Conservation (phyloP, 2,113 vertebrate genomes). For the Lepisosteus osseus region DNA sequence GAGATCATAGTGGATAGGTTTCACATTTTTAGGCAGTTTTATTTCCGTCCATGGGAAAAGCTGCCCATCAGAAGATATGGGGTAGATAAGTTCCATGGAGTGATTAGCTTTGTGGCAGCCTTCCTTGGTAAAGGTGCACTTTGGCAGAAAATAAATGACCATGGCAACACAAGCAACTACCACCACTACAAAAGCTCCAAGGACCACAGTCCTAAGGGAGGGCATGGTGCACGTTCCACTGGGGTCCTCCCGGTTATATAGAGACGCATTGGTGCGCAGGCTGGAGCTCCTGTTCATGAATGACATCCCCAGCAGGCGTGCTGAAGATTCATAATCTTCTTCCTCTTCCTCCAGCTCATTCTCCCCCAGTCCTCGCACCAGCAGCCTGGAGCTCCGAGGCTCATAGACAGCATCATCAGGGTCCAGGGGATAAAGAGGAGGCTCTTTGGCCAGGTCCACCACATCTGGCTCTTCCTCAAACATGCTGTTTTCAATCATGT, state of each 20-base stretch:
- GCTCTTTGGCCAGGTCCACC: constrained; percentile 91
- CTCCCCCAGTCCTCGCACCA: constrained; percentile 90
- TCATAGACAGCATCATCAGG: constrained; percentile 88
- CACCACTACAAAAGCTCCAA: constrained; percentile 75
- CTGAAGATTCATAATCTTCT: constrained; percentile 92
- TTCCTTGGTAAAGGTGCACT: constrained; percentile 89
- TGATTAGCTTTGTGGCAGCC: constrained; percentile 77
- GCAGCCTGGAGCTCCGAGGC: constrained; percentile 84
- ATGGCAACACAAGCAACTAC: constrained; percentile 74
- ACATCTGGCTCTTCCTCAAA: constrained; percentile 97
- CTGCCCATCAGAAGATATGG: constrained; percentile 72
- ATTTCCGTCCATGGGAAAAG: constrained; percentile 83
- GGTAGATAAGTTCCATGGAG: constrained; percentile 66
- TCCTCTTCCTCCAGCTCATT: constrained; percentile 93
- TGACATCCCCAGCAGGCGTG: constrained; percentile 91
- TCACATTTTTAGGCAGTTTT: constrained; percentile 75
- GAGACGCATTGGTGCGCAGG: constrained; percentile 62
- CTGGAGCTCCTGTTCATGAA: constrained; percentile 93
- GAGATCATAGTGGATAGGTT: constrained; percentile 80
- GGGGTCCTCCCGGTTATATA: constrained; percentile 68
- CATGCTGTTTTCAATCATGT: constrained; percentile 99
- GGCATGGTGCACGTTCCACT: constrained; percentile 68
- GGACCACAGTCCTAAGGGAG: constrained; percentile 69
- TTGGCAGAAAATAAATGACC: constrained; percentile 83
- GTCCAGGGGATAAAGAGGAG: constrained; percentile 84